Conservation (phyloP, 2,888 invertebrate species). For the Amorpha juglandis region DNA sequence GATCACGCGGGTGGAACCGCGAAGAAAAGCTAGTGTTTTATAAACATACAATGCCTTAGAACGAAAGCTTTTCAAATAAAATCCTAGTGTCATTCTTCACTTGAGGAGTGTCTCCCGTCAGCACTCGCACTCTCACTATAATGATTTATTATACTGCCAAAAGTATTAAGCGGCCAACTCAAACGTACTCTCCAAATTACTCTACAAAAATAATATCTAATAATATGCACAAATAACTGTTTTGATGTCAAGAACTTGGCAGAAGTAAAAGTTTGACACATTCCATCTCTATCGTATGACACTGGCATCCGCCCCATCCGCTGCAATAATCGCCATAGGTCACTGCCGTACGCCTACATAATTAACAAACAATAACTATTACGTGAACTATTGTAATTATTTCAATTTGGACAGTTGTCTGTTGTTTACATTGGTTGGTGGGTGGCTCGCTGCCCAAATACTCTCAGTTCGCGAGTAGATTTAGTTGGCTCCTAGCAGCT, state of each 20-base stretch:
- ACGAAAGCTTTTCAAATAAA: neutral
- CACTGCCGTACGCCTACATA: conserved; percentile 18
- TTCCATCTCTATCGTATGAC: conserved; percentile 13
- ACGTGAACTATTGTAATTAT: conserved; percentile 14
- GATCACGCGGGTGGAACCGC: no score
- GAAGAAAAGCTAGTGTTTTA: no score
- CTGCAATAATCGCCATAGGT: neutral
- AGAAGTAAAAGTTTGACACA: conserved; percentile 10
- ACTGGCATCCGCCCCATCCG: conserved; percentile 2
- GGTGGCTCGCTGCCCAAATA: conserved; percentile 29
- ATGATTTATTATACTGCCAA: neutral
- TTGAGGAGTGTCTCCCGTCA: neutral
- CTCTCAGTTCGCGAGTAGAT: conserved; percentile 28
- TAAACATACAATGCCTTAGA: neutral
- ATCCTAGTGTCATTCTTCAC: neutral
- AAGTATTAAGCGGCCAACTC: conserved; percentile 16
- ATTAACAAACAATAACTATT: conserved; percentile 25
- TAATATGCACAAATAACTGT: conserved; percentile 12
- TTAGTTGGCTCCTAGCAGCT: conserved; percentile 4
- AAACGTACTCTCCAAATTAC: conserved; percentile 22
- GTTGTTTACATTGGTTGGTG: conserved; percentile 32
- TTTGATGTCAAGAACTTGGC: conserved; percentile 20
- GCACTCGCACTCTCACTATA: conserved; percentile 1
- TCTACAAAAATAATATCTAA: conserved; percentile 24
- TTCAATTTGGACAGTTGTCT: neutral